Conservation (phyloP, 1,140 invertebrate genomes). For the Sitophilus oryzae region DNA sequence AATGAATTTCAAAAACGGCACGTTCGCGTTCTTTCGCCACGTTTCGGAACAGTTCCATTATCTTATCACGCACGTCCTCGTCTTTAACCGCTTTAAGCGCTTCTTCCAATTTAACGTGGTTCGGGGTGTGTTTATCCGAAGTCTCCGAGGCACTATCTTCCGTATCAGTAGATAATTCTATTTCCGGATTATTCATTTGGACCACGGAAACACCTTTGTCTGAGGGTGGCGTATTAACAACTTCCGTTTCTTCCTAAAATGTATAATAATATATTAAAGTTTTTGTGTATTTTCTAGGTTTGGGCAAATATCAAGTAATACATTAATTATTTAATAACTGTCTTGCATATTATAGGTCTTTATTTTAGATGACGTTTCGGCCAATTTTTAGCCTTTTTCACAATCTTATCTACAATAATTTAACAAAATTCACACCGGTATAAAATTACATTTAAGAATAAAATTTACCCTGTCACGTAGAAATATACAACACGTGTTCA, state of each 20-base stretch:
- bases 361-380: too few relatives aligned
- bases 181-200: slow-evolving; percentile 46
- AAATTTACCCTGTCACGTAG: too few relatives aligned
- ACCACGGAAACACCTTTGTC: slow-evolving; percentile 36
- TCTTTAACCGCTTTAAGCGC: slow-evolving; percentile 29
- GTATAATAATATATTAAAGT: neutral
- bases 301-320: too few relatives aligned
- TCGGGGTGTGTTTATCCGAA: slow-evolving; percentile 32
- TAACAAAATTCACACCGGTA: too few relatives aligned
- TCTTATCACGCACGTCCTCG: slow-evolving; percentile 23
- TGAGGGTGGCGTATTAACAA: slow-evolving; percentile 1
- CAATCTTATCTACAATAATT: too few relatives aligned
- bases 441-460: too few relatives aligned
- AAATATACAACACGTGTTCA: too few relatives aligned
- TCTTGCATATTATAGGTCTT: too few relatives aligned
- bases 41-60: slow-evolving; percentile 31
- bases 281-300: too few relatives aligned
- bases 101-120: slow-evolving; percentile 33
- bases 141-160: slow-evolving; percentile 47
- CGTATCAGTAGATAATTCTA: slow-evolving; percentile 57
- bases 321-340: too few relatives aligned
- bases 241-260: slow-evolving; percentile 15
- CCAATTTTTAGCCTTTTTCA: too few relatives aligned
- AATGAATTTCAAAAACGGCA: slow-evolving; percentile 28
- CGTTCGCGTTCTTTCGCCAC: slow-evolving; percentile 33